These are phyloP conservation scores for Melanocharis versteri DNA, from an alignment of 2,113 vertebrate species.

Conservation along the genomic window DNA sequence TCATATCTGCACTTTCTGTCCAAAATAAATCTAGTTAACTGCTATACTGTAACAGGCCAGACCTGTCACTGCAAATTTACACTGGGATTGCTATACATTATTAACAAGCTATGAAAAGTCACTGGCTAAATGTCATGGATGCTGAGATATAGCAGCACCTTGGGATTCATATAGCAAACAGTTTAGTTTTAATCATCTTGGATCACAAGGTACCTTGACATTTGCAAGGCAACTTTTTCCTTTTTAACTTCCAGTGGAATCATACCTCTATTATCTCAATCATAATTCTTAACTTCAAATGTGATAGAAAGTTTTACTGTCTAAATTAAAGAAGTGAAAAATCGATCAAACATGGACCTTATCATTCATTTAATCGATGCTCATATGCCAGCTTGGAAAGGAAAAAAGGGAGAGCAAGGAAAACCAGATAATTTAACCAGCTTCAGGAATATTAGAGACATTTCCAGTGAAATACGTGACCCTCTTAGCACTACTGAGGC, in stretches of 20 bases:
- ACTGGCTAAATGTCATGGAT: conserved; percentile 75
- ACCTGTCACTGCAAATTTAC: conserved; percentile 75
- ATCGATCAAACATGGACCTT: conserved; percentile 50
- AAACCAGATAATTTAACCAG: conserved; percentile 26
- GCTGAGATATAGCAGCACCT: conserved; percentile 71
- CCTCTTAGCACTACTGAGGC: background rate
- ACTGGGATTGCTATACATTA: conserved; percentile 75
- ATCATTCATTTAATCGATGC: conserved; percentile 61
- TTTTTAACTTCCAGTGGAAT: conserved; percentile 66
- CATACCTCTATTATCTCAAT: conserved; percentile 67
- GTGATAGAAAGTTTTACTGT: conserved; percentile 66
- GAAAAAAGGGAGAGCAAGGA: conserved; percentile 24
- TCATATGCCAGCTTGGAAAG: background rate
- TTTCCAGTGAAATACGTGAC: background rate
- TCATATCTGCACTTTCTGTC: conserved; percentile 66
- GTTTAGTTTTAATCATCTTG: conserved; percentile 80
- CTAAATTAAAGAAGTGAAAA: conserved; percentile 72
- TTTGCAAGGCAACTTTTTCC: conserved; percentile 70
- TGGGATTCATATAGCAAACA: conserved; percentile 79
- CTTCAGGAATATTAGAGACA: background rate
- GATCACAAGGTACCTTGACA: conserved; percentile 75
- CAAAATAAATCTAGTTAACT: conserved; percentile 77
- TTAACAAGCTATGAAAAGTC: conserved; percentile 80
- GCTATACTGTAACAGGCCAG: conserved; percentile 55
- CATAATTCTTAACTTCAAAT: conserved; percentile 69